A percentile compares a stretch with the other conserved stretches of the same genome.
phyloP scores from a whole-genome alignment of 2,888 invertebrate species.

The Caradrina clavipalpis region DNA sequence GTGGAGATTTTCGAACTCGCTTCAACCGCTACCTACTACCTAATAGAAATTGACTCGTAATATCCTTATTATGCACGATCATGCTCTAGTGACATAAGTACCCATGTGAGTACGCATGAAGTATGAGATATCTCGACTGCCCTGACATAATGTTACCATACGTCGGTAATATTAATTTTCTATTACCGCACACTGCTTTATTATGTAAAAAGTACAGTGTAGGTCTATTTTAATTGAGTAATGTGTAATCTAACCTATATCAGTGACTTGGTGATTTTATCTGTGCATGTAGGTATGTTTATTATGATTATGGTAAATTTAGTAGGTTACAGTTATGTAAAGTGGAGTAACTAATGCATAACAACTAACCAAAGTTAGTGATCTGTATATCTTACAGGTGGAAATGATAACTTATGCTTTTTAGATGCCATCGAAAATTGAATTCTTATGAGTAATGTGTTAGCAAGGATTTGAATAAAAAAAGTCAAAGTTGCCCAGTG shows the following conservation, averaged over 20 bases:
- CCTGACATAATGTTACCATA: constrained; percentile 64
- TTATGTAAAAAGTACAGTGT: constrained; percentile 61
- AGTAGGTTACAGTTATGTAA: too few species aligned
- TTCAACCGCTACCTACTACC: too few species aligned
- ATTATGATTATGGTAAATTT: not conserved
- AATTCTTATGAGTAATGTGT: too few species aligned
- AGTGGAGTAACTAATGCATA: too few species aligned
- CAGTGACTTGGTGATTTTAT: constrained; percentile 16
- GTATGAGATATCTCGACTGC: constrained; percentile 49
- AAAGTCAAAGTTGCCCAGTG: too few species aligned
- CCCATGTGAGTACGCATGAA: constrained; percentile 17
- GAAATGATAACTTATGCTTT: too few species aligned
- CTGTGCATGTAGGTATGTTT: not conserved
- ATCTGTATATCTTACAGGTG: too few species aligned
- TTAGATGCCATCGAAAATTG: too few species aligned
- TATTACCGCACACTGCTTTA: constrained; percentile 54
- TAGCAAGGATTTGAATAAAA: too few species aligned
- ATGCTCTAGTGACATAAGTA: constrained; percentile 47
- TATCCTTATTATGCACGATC: constrained; percentile 55
- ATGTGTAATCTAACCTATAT: constrained; percentile 39
- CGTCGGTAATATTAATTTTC: constrained; percentile 61
- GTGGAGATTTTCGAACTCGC: too few species aligned
- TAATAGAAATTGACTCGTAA: constrained; percentile 23
- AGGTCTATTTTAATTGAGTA: constrained; percentile 47
- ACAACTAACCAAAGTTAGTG: too few species aligned